Conservation (phyloP, 1,140 invertebrate species). For the Trissolcus basalis region DNA sequence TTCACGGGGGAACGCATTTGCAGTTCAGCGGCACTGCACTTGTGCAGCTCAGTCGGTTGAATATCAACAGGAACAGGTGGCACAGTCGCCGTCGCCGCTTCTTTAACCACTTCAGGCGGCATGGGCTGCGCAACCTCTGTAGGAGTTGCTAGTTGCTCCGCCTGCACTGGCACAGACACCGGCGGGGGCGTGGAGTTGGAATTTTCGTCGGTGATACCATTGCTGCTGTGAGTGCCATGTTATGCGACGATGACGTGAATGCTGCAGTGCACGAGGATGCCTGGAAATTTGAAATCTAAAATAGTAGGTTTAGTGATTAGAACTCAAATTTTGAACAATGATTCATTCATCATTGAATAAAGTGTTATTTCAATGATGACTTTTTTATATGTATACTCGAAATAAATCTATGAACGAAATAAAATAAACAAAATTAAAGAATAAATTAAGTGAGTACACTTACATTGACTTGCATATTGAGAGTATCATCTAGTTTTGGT, state of each 20-base stretch:
- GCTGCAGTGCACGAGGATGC: constrained; percentile 82
- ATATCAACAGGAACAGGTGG: neutral
- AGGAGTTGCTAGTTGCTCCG: constrained; percentile 41
- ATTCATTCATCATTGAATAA: no score
- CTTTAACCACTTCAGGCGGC: constrained; percentile 6
- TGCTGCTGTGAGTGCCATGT: constrained; percentile 85
- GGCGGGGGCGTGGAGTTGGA: constrained; percentile 67
- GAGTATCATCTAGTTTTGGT: constrained; percentile 78
- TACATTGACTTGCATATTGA: constrained; percentile 66
- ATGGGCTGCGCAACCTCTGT: neutral
- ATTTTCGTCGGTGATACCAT: constrained; percentile 80
- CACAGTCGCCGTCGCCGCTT: no score
- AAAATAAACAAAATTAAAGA: constrained; percentile 10
- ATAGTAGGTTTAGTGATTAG: constrained; percentile 5
- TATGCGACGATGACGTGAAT: constrained; percentile 86
- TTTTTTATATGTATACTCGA: no score
- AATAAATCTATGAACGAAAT: no score
- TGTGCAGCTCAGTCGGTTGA: no score
- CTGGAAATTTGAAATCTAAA: constrained; percentile 40
- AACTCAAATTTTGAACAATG: no score
- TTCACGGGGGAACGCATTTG: constrained; percentile 17
- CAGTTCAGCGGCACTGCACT: neutral
- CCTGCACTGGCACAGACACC: constrained; percentile 52
- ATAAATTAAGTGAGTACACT: neutral
- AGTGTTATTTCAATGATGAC: no score